These are phyloP conservation scores for Siniperca knerii DNA, from an alignment of 2,113 vertebrate species.

Conservation along the genomic window DNA sequence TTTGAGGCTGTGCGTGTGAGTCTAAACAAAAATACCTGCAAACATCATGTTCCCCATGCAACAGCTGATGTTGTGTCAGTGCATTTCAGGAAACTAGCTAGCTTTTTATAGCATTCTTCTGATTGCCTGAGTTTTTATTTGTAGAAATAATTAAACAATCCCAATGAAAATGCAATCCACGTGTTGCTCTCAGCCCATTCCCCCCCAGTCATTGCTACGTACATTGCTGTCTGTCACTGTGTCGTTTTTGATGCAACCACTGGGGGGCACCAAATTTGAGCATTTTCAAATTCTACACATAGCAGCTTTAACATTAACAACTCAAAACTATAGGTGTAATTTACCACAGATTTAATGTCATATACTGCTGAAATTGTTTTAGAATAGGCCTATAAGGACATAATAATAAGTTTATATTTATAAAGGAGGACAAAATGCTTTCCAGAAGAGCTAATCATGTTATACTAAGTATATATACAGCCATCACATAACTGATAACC, in stretches of 20 bases:
- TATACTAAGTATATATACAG: too few species aligned
- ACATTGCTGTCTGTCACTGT: neutral
- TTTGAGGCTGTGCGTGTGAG: neutral
- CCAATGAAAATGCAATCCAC: neutral
- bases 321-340: neutral
- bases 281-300: neutral
- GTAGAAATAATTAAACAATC: neutral
- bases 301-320: conserved; percentile 5
- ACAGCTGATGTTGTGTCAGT: neutral
- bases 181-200: neutral
- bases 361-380: neutral
- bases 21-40: conserved; percentile 1
- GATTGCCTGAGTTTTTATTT: neutral
- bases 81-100: neutral
- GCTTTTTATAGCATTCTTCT: neutral
- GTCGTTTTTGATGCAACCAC: neutral
- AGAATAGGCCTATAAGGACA: neutral
- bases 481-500: too few species aligned
- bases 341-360: neutral
- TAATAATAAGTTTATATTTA: neutral
- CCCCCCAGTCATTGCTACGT: neutral
- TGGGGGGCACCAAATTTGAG: neutral
- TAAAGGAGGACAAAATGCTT: neutral
- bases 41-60: neutral
- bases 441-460: neutral